These are phyloP conservation scores for Hymenochirus boettgeri DNA, from an alignment of 2,113 vertebrate species.

Conservation along the genomic window DNA sequence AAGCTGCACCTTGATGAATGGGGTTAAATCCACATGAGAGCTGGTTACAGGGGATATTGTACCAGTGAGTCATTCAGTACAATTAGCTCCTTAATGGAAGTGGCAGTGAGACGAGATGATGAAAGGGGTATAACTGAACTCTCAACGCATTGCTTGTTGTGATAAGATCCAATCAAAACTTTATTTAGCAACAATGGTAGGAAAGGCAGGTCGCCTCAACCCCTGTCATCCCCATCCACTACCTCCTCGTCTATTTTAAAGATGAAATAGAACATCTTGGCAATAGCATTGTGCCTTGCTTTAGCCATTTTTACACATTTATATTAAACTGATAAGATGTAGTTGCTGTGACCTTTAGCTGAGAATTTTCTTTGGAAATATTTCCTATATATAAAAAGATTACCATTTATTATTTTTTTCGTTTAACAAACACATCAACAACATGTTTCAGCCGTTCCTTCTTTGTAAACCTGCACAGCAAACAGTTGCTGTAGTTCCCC, in stretches of 20 bases:
- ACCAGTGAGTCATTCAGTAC: constrained; percentile 16
- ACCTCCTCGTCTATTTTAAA: constrained; percentile 14
- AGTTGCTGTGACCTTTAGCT: too few relatives aligned
- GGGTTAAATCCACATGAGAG: constrained; percentile 12
- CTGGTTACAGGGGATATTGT: neutral
- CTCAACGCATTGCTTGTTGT: constrained; percentile 27
- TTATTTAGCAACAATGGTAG: constrained; percentile 22
- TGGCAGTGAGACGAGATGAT: constrained; percentile 7
- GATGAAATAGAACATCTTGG: neutral
- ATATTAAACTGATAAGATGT: neutral
- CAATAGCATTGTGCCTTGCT: neutral
- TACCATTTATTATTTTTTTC: too few relatives aligned
- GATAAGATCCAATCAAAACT: constrained; percentile 34
- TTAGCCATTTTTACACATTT: neutral
- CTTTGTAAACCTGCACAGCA: too few relatives aligned
- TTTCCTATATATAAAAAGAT: too few relatives aligned
- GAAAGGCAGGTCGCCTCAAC: constrained; percentile 11
- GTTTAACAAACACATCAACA: too few relatives aligned
- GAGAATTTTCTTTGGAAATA: too few relatives aligned
- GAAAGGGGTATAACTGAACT: constrained; percentile 1
- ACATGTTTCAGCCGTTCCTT: too few relatives aligned
- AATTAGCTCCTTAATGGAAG: constrained; percentile 9
- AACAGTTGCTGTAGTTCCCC: too few relatives aligned
- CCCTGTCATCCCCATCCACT: neutral
- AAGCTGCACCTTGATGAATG: too few relatives aligned